Percentiles rank a stretch among this genome's conserved stretches.
Evolutionary conservation across 1,140 invertebrate species (phyloP).

Genomic region (Phthorimaea operculella): DNA sequence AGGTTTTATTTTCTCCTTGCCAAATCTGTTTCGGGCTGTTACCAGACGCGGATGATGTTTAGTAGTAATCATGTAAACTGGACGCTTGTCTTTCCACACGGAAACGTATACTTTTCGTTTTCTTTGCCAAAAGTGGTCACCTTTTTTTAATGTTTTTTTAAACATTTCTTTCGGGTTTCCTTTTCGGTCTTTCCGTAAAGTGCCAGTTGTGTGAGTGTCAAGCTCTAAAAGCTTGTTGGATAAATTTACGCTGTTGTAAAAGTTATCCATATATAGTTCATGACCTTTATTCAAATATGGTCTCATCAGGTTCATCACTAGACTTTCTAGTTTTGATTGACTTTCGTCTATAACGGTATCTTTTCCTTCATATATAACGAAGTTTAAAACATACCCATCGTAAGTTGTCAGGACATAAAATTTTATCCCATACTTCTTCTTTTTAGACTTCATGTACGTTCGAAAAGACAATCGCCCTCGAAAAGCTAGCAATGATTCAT

Average conservation of each 20-base stretch:
- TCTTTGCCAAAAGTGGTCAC: too few relatives aligned
- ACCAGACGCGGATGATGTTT: too few relatives aligned
- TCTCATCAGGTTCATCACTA: not conserved
- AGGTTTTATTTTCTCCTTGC: too few relatives aligned
- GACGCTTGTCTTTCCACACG: too few relatives aligned
- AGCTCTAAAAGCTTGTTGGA: not conserved
- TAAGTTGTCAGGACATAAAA: not conserved
- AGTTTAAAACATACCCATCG: not conserved
- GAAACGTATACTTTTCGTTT: too few relatives aligned
- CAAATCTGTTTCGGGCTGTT: too few relatives aligned
- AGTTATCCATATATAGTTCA: not conserved
- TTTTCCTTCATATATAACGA: not conserved
- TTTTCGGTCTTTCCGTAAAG: not conserved
- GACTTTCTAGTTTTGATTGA: not conserved
- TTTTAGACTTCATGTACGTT: not conserved
- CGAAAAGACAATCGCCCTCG: not conserved
- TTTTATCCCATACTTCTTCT: not conserved
- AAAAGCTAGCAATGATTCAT: not conserved
- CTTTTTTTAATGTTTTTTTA: too few relatives aligned
- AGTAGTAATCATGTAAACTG: too few relatives aligned
- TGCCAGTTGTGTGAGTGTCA: not conserved
- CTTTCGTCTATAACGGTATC: not conserved
- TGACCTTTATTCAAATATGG: conserved; percentile 1
- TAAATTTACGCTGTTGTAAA: not conserved
- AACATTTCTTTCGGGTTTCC: not conserved